Evolutionary conservation across 2,797 vertebrate species (phyloP), one percentile per base, ranked within the genome.

Genomic region (Mastacembelus armatus): DNA sequence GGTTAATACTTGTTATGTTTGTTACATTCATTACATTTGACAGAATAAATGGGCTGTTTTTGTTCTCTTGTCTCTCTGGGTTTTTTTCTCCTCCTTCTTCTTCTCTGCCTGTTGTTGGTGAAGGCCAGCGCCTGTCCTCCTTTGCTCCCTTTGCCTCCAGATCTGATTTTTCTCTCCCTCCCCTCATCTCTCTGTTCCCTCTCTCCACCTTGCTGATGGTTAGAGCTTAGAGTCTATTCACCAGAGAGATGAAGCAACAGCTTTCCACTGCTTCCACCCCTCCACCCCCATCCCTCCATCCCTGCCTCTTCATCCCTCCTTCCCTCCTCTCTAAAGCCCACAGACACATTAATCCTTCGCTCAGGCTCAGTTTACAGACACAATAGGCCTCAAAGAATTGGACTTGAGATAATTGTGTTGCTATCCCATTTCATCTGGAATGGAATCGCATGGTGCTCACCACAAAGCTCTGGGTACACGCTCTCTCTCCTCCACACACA

Each of bases 341-440:
- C 81, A 85, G 81, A 87, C 86, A 85, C 84, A 88, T 90, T 91
- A 92, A 92, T 92, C 92, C 90, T 84, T 67, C 22, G 72, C 87
- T 85, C 86, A 65, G 91, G 86, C 89, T 91, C 91, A 84, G 85
- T 91, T 92, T 91, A 88, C 88, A 87, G 90, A 91, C 91, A 93
- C 92, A 93, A 93, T 91, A 87, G 91, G 78, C 86, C 89, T 88
- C 80, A 81, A 90, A 92, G 90, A 92, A 92, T 91, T 90, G 89
- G 86, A 90, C 91, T 90, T 92, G 78, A 89, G 92, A 92, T 92
- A 94, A 94, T 93, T 92, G 91, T 92, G 91, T 93, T 92, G 88
- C 90, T 88, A 85, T 92, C 90, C 92, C 86, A 92, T 93, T 94
- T 93, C 83, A 88, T 85, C 89, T 89, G 89, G 91, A 93, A 92